phyloP scores from a whole-genome alignment of 2,888 invertebrate genomes.

The Caenorhabditis sp. region DNA sequence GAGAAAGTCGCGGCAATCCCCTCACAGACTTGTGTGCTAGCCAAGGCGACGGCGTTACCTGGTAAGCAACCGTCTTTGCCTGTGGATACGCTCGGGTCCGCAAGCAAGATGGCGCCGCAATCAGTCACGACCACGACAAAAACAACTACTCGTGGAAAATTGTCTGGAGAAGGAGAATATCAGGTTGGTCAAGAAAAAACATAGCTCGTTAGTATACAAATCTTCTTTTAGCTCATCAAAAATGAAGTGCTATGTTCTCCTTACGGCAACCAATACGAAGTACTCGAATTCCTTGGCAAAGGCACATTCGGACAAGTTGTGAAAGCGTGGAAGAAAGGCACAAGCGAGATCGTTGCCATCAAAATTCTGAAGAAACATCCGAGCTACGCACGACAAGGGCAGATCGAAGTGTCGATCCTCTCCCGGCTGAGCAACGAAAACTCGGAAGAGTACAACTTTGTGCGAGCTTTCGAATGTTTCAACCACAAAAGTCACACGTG shows the following conservation, averaged over 20 bases:
- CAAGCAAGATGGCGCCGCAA: slow-evolving; percentile 54
- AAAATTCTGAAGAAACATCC: slow-evolving; percentile 99
- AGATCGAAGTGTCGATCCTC: slow-evolving; percentile 87
- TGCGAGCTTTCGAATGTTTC: slow-evolving; percentile 99
- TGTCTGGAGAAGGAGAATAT: slow-evolving; percentile 76
- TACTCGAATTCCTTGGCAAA: slow-evolving; percentile 93
- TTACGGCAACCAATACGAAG: slow-evolving; percentile 78
- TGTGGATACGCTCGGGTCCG: neutral
- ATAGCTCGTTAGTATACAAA: neutral
- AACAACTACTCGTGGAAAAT: slow-evolving; percentile 62
- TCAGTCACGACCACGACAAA: slow-evolving; percentile 42
- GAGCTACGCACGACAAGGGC: slow-evolving; percentile 99
- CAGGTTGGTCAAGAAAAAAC: slow-evolving; percentile 63
- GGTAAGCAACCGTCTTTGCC: too few relatives aligned
- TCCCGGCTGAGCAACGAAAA: slow-evolving; percentile 88
- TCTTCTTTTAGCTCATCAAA: slow-evolving; percentile 73
- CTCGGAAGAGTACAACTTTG: slow-evolving; percentile 99
- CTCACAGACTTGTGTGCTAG: too few relatives aligned
- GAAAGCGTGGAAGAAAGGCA: slow-evolving; percentile 99
- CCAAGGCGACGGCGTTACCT: too few relatives aligned
- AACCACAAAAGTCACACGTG: slow-evolving; percentile 97
- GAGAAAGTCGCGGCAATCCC: too few relatives aligned
- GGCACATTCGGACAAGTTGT: slow-evolving; percentile 98
- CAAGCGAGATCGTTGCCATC: slow-evolving; percentile 99
- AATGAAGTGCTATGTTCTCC: slow-evolving; percentile 78